Percentiles rank a stretch among this genome's conserved stretches.
Conservation (phyloP, 1,140 invertebrate species). For the Philaenus spumarius region DNA sequence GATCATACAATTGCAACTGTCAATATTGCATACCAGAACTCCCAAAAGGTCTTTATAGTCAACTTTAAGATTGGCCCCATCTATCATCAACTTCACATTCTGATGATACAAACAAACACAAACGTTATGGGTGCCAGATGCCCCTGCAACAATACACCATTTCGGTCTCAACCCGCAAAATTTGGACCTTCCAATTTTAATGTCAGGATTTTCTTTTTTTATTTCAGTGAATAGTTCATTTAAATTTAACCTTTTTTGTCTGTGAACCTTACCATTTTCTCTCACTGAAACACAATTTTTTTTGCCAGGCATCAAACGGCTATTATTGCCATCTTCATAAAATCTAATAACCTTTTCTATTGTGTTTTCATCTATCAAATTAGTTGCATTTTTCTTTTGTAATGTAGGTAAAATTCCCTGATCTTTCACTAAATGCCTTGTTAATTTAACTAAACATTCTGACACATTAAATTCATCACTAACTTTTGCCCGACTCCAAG, state of each 20-base stretch:
- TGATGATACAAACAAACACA: too few relatives aligned
- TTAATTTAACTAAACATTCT: conserved; percentile 7
- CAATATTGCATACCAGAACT: too few relatives aligned
- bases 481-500: not conserved
- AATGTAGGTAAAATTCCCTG: conserved; percentile 16
- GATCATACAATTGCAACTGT: too few relatives aligned
- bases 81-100: conserved; percentile 18
- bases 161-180: conserved; percentile 17
- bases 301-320: conserved; percentile 12
- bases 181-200: too few relatives aligned
- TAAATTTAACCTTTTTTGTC: conserved; percentile 23
- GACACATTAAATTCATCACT: conserved; percentile 18
- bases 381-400: conserved; percentile 1
- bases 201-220: too few relatives aligned
- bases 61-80: conserved; percentile 7
- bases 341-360: conserved; percentile 10
- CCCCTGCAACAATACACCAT: too few relatives aligned
- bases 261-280: conserved; percentile 12
- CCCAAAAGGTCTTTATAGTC: too few relatives aligned
- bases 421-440: conserved; percentile 10
- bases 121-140: too few relatives aligned
- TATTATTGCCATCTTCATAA: conserved; percentile 6
- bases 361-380: not conserved
- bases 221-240: conserved; percentile 20
- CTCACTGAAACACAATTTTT: conserved; percentile 22